Conservation (phyloP, 2,797 vertebrate genomes). For the Geotrypetes seraphini region DNA sequence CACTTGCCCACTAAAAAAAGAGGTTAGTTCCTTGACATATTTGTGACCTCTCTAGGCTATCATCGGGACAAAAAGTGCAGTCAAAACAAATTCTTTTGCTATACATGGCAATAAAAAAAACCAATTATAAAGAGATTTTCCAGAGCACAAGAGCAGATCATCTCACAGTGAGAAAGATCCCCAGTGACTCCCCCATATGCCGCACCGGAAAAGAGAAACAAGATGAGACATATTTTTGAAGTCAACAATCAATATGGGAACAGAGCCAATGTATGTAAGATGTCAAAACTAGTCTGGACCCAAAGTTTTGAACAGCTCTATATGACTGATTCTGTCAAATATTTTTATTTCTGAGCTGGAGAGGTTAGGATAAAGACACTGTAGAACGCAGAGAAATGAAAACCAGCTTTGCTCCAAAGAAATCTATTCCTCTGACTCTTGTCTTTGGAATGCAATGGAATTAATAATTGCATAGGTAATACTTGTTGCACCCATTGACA, state of each 20-base stretch:
- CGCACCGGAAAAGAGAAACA: slow-evolving; percentile 32
- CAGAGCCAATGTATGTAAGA: slow-evolving; percentile 27
- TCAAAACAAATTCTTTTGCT: too few relatives aligned
- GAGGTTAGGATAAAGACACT: not conserved
- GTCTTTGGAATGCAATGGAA: too few relatives aligned
- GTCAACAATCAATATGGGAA: slow-evolving; percentile 37
- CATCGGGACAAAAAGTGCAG: too few relatives aligned
- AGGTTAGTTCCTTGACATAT: too few relatives aligned
- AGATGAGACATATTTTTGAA: slow-evolving; percentile 44
- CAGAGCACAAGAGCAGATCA: slow-evolving; percentile 15
- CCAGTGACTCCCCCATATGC: slow-evolving; percentile 3
- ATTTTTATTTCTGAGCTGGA: too few relatives aligned
- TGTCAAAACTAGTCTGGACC: slow-evolving; percentile 29
- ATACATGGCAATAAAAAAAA: slow-evolving; percentile 10
- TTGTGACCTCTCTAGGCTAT: too few relatives aligned
- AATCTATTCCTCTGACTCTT: too few relatives aligned
- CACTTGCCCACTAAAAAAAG: too few relatives aligned
- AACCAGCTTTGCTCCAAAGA: slow-evolving; percentile 18
- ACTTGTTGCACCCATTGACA: too few relatives aligned
- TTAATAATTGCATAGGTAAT: too few relatives aligned
- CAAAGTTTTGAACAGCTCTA: slow-evolving; percentile 29
- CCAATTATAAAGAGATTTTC: slow-evolving; percentile 14
- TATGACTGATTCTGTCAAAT: slow-evolving; percentile 27
- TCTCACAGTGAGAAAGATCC: slow-evolving; percentile 10
- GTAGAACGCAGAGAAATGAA: slow-evolving; percentile 20